Evolutionary conservation across 2,888 invertebrate genomes (phyloP), one percentile per base, ranked within the genome.

Genomic region (Polymixis flavicincta): DNA sequence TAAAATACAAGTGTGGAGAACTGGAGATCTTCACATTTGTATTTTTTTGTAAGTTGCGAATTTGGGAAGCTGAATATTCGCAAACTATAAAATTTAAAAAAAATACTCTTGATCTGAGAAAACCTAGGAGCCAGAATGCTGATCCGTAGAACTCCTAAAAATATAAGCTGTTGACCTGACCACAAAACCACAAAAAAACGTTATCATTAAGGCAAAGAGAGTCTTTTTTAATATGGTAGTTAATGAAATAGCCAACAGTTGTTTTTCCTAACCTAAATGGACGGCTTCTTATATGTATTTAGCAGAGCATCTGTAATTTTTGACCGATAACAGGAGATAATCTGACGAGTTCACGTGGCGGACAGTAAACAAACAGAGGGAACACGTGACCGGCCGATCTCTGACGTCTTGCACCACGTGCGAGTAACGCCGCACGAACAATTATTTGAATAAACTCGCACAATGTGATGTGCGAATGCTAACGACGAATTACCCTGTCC

Each of bases 321-420:
- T 75, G 74, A 86, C 80, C 78, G 87, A 85, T 82, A 85, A 74
- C 67, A 82, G 82, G 66, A 80, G 82, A 85, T 90, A 88, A 92
- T 91, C 88, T 76, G 80, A 71, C 71, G 74, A 87, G 86, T 89
- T 90, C 91, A 92, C 90, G 90, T 90, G 89, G 82, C 89, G 77
- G 82, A 61, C 86, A 84, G 90, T 91, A 90, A 92, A 93, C 89
- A 93, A 93, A 91, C 86, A 84, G 83, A 85, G 73, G 86, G 83
- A 83, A 86, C 92, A 93, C 92, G 92, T 93, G 92, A 92, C 86
- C 85, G 79, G 72, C 69, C 72, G 73, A 78, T 83, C 63, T 74
- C 71, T 90, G 90, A 91, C 90, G 91, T 91, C 86, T 87, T 70
- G 57, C 73, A 83, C 84, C 90, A 91, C 90, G 88, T 89, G 91